A percentile compares a stretch with the other conserved stretches of the same genome.
These are phyloP conservation scores for Neomorphus geoffroyi DNA, from an alignment of 2,797 vertebrate species.

Conservation along the genomic window DNA sequence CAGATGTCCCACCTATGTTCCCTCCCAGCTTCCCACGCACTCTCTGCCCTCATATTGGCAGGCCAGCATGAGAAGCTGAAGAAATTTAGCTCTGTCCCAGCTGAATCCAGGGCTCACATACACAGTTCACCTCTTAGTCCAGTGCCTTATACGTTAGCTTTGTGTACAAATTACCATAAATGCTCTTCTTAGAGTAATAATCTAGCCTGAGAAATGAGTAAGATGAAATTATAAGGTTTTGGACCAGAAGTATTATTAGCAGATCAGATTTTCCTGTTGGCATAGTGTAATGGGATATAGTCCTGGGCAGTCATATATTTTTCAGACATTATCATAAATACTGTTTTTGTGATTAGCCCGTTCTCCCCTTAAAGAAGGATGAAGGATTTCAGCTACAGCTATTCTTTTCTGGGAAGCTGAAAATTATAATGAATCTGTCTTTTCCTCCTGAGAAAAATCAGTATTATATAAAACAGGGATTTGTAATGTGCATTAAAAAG, in stretches of 20 bases:
- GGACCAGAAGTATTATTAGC: background rate
- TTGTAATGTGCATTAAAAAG: background rate
- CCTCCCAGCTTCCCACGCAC: too few species aligned
- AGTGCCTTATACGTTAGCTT: background rate
- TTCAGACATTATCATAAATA: background rate
- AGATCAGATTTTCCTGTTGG: background rate
- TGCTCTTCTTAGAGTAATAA: background rate
- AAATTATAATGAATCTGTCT: background rate
- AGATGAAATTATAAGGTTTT: background rate
- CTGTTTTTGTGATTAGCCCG: background rate
- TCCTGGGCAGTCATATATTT: background rate
- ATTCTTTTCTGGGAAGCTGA: background rate
- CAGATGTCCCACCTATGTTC: too few species aligned
- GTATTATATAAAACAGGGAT: background rate
- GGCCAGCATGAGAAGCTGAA: too few species aligned
- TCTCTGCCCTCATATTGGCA: too few species aligned
- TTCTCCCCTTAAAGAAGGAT: background rate
- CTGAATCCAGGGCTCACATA: too few species aligned
- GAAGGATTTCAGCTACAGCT: background rate
- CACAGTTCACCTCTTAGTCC: background rate
- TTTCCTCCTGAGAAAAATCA: background rate
- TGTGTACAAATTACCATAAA: background rate
- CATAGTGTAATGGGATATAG: background rate
- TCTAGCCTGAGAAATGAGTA: background rate
- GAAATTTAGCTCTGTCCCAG: too few species aligned